These are phyloP conservation scores for Ctena decussata DNA, from an alignment of 2,888 invertebrate genomes.

Conservation along the genomic window DNA sequence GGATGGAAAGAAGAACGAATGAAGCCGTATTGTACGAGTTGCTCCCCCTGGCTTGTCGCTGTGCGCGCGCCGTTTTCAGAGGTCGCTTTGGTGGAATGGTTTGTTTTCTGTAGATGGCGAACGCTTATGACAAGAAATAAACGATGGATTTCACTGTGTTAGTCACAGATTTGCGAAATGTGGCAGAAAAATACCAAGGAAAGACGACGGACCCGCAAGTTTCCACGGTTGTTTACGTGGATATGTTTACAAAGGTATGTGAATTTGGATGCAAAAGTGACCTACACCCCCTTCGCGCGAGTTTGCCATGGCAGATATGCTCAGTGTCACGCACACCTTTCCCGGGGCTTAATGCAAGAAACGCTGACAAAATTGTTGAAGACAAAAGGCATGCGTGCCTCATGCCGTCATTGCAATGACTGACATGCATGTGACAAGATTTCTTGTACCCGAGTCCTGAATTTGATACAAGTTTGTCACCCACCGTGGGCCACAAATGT, in stretches of 20 bases:
- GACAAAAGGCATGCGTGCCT: too few species aligned
- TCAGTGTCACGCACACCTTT: conserved; percentile 71
- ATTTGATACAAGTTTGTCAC: too few species aligned
- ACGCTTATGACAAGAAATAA: neutral
- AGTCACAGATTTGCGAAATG: conserved; percentile 75
- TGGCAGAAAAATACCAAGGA: conserved; percentile 75
- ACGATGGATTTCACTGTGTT: conserved; percentile 78
- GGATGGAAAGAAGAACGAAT: conserved; percentile 3
- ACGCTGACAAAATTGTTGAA: too few species aligned
- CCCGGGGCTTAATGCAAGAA: too few species aligned
- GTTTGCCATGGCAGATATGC: conserved; percentile 66
- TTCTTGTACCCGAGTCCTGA: too few species aligned
- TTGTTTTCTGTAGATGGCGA: neutral
- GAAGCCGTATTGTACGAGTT: neutral
- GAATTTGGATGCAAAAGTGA: conserved; percentile 40
- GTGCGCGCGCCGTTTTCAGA: neutral
- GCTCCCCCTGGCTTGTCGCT: neutral
- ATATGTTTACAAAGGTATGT: conserved; percentile 75
- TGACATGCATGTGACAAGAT: too few species aligned
- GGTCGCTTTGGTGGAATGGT: neutral
- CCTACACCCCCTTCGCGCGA: conserved; percentile 53
- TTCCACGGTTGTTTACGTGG: conserved; percentile 71
- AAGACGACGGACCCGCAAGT: conserved; percentile 68
- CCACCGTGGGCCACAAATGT: too few species aligned
- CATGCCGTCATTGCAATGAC: too few species aligned